A percentile compares a stretch with the other conserved stretches of the same genome.
These are phyloP conservation scores for Prolemur simus DNA, from an alignment of 2,113 vertebrate genomes.

Conservation along the genomic window DNA sequence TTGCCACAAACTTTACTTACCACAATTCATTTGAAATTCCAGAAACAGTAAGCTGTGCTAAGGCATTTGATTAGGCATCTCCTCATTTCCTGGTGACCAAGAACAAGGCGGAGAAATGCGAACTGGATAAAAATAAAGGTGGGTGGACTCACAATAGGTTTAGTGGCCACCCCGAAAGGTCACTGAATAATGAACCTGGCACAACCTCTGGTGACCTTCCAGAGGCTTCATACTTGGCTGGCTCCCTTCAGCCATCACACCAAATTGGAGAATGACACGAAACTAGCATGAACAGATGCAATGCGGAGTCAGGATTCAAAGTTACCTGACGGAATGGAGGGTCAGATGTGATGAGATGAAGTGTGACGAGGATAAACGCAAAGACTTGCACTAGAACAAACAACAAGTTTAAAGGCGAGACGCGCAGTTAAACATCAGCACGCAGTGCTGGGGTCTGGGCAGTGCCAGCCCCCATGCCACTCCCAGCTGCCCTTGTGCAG, in stretches of 20 bases:
- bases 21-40: background rate
- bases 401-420: background rate
- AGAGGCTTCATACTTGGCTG: background rate
- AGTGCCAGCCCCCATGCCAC: accelerated
- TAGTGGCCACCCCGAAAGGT: background rate
- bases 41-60: background rate
- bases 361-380: accelerated
- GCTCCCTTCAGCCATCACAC: background rate
- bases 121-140: background rate
- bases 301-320: background rate
- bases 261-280: background rate
- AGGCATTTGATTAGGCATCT: accelerated
- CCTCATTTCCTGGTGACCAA: background rate
- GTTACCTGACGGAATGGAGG: background rate
- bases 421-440: accelerated
- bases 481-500: background rate
- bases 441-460: accelerated
- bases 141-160: background rate
- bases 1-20: accelerated
- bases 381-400: background rate
- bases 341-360: background rate
- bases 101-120: background rate
- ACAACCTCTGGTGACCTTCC: background rate
- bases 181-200: background rate
- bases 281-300: background rate